Conservation (phyloP, 2,113 vertebrate genomes). For the Brachypodius melanocephalos region DNA sequence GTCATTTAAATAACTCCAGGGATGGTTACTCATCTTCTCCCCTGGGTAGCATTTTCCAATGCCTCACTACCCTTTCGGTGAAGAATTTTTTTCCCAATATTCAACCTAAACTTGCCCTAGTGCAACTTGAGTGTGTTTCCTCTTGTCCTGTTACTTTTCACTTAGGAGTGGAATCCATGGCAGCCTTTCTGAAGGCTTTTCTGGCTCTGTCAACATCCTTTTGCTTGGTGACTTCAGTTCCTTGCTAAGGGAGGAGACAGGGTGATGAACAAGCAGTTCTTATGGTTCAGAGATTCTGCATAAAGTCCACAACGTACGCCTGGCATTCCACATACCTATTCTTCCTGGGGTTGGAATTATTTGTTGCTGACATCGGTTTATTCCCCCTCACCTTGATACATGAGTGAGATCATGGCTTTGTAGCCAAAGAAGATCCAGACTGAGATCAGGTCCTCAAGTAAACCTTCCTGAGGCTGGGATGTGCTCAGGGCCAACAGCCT, state of each 20-base stretch:
- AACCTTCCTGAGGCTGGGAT: neutral
- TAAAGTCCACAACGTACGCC: fast-evolving
- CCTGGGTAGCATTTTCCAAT: neutral
- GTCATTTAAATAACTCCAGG: neutral
- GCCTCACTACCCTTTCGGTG: neutral
- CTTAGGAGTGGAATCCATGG: neutral
- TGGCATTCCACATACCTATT: neutral
- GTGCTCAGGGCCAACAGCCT: neutral
- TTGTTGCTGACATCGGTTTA: neutral
- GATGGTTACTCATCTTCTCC: neutral
- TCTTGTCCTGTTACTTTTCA: neutral
- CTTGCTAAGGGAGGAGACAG: neutral
- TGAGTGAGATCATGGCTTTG: neutral
- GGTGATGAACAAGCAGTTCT: neutral
- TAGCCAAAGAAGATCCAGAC: neutral
- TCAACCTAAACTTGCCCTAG: neutral
- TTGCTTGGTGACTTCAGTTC: neutral
- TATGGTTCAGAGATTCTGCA: neutral
- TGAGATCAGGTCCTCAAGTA: neutral
- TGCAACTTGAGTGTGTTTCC: neutral
- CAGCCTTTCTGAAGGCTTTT: neutral
- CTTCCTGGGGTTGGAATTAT: neutral
- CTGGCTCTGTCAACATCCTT: neutral
- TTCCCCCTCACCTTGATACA: neutral
- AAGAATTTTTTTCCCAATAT: neutral